These are phyloP conservation scores for Eptatretus burgeri DNA, from an alignment of 2,113 vertebrate species.

Conservation along the genomic window DNA sequence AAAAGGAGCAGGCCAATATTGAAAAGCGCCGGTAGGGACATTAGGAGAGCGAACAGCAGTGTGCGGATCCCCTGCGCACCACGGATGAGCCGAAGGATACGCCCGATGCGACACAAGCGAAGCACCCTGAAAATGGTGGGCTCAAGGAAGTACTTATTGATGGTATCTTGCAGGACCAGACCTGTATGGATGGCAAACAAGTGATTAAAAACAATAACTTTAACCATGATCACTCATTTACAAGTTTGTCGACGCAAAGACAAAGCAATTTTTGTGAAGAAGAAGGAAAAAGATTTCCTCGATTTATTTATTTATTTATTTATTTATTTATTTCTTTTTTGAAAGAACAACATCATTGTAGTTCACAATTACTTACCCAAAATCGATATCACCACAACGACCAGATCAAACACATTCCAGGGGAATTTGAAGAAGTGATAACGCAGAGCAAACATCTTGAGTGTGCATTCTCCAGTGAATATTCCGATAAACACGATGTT, in stretches of 20 bases:
- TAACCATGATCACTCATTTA: too few relatives aligned
- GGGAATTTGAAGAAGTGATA: constrained; percentile 1
- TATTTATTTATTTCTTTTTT: too few relatives aligned
- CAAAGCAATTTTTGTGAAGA: too few relatives aligned
- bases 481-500: background rate
- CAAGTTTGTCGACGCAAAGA: too few relatives aligned
- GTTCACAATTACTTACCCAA: background rate
- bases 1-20: constrained; percentile 5
- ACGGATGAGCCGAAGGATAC: background rate
- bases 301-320: too few relatives aligned
- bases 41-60: background rate
- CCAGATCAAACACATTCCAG: constrained; percentile 3
- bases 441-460: constrained; percentile 4
- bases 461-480: constrained; percentile 1
- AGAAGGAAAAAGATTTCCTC: too few relatives aligned
- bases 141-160: constrained; percentile 3
- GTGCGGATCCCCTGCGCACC: constrained; percentile 5
- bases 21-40: constrained; percentile 5
- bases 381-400: constrained; percentile 1
- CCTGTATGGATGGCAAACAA: background rate
- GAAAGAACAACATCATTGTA: too few relatives aligned
- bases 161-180: constrained; percentile 4
- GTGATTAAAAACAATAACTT: too few relatives aligned
- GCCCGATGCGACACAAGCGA: background rate
- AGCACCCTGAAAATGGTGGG: constrained; percentile 3